Evolutionary conservation across 1,140 invertebrate genomes (phyloP), one percentile per base, ranked within the genome.

Genomic region (Drosophila pallidifrons): DNA sequence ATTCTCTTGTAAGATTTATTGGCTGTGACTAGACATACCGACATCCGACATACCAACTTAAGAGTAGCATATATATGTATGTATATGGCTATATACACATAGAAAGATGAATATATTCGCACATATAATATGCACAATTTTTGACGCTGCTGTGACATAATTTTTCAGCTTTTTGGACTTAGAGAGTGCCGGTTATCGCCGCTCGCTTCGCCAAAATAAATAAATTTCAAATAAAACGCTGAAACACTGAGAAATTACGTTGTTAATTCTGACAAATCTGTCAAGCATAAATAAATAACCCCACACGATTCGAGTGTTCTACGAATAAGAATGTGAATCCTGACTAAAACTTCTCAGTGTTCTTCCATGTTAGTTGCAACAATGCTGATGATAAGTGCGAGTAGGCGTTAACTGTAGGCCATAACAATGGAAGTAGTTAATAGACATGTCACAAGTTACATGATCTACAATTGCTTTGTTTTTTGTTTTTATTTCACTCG

Each of bases 231-330:
- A 46, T 20, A 66, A 77, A 67, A 60, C 41, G 49, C 43, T 25
- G 35, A 47, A 80, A 25, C 20, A 25, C 20, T 25, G 20, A 25
- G 3, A 25, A 77, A 38, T 51, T 55, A 49, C 43, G 70, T 68
- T 67, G 75, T 75, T 86, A 68, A 80, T 68, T 65, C 65, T 68
- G 68, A 68, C 83, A 59, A 87, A 75, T 82, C 64, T 71, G 54
- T 82, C 47, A 74, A 63, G 51, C 68, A 30, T 69, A 78, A 83
- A 87, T 88, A 89, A 88, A 83, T 79, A 80, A 80, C 66, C 25
- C 52, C 67, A 65, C 75, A 45, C 10, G 49, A 11, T 5, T 1
- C 7, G 10, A 25, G 2, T 51, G 11, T 32, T 49, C 11, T 13
- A 5, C 16, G n/a, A 51, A 43, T 43, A 3, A n/a, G 41, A 43